Conservation (phyloP, 2,113 vertebrate genomes). For the Montifringilla adamsi region DNA sequence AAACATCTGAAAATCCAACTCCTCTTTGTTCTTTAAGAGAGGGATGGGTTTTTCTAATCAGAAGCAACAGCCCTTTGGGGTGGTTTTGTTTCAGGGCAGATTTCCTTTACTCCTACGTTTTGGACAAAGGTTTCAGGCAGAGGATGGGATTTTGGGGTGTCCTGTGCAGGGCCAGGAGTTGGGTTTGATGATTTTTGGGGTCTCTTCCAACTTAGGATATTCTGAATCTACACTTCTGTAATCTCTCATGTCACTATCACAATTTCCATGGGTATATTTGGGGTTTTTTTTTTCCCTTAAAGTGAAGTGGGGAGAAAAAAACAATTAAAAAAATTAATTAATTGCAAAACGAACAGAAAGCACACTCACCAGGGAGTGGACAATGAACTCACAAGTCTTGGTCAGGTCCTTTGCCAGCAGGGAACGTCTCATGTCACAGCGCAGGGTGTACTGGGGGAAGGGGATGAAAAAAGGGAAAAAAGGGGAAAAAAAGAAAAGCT, state of each 20-base stretch:
- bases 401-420: constrained; percentile 93
- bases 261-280: not conserved
- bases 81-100: not conserved
- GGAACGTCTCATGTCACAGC: constrained; percentile 92
- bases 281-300: not conserved
- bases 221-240: not conserved
- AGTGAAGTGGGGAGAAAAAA: accelerated
- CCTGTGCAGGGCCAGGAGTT: not conserved
- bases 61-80: not conserved
- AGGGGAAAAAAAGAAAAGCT: not conserved
- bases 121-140: not conserved
- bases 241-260: accelerated
- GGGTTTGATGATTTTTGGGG: not conserved
- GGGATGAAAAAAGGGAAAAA: not conserved
- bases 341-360: not conserved
- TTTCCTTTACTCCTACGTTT: not conserved
- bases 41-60: not conserved
- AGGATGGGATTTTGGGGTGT: not conserved
- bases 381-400: constrained; percentile 94
- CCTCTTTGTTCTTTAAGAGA: not conserved
- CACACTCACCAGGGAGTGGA: constrained; percentile 85
- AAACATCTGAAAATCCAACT: not conserved
- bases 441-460: constrained; percentile 83
- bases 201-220: not conserved
- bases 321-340: not conserved